Evolutionary conservation across 2,797 vertebrate species (phyloP).

Genomic region (Channallabes apus): DNA sequence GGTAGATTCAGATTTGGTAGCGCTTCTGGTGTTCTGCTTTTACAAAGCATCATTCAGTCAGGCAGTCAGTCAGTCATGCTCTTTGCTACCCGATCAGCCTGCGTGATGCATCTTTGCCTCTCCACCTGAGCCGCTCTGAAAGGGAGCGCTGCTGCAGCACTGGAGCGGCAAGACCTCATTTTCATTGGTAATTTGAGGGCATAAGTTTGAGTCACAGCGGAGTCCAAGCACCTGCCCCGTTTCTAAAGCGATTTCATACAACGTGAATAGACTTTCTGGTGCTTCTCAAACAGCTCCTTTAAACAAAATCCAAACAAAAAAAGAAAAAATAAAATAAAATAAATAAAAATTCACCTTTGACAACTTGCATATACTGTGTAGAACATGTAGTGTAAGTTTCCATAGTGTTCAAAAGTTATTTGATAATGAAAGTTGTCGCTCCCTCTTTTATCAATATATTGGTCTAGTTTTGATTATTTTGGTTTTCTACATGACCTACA

Average conservation of each 20-base stretch:
- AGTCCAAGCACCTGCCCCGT: conserved; percentile 40
- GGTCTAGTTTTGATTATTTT: neutral
- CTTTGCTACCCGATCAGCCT: conserved; percentile 11
- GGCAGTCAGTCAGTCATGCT: conserved; percentile 18
- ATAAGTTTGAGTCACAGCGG: conserved; percentile 16
- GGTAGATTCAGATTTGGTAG: neutral
- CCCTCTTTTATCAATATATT: neutral
- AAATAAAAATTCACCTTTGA: neutral
- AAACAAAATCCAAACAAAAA: neutral
- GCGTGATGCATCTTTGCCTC: conserved; percentile 14
- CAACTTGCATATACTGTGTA: neutral
- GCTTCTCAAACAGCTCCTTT: conserved; percentile 9
- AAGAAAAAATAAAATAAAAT: neutral
- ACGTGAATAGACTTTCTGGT: conserved; percentile 13
- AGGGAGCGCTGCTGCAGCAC: neutral
- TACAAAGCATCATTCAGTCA: neutral
- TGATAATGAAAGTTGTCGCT: neutral
- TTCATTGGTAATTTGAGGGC: conserved; percentile 45
- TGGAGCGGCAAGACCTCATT: conserved; percentile 40
- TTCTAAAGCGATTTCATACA: conserved; percentile 42
- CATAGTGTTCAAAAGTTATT: neutral
- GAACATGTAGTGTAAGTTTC: neutral
- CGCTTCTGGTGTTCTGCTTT: conserved; percentile 6
- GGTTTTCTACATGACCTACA: neutral
- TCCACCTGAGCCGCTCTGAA: conserved; percentile 44